Base-by-base conservation (phyloP, 1,140 invertebrate genomes). In the Neodiprion lecontei region DNA sequence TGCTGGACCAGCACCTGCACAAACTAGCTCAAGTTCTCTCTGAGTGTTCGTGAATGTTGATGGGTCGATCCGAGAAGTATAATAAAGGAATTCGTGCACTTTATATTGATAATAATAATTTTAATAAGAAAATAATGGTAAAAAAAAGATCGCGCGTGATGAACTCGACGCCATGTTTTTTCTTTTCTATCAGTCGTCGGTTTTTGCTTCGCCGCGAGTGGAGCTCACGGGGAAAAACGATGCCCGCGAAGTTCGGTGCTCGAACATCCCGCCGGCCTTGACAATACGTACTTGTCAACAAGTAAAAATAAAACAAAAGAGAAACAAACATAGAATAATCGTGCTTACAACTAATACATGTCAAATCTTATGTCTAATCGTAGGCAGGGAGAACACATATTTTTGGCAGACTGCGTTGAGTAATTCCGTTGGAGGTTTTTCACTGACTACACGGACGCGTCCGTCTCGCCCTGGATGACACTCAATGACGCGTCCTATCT, bases 191-290 rank as follows among this genome's bases (percentile, higher is more conserved):
- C 17, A 0, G 17, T 17, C 9, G 14, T 53, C 9, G 50, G 50
- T 53, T 1, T 9, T 53, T 14, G 50, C 50, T 53, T 53, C 50
- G 50, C 50, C 50, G 50, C 50, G 50, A 53, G 14, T 1, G 50
- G 50, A 1, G 10, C 50, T 53, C 50, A 53, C 50, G 50, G 50
- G 50, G 50, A 53, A 1, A 53, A 53, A 53, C 1, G 50, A 53
- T 53, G 50, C 50, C 50, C 50, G 50, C 11, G 47, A 72, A 72
- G 50, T 72, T 47, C 50, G 14, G 47, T 72, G 47, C 12, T 72
- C 69, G 75, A 79, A 79, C 78, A 79, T 79, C 68, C 70, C 76
- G 70, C 73, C 76, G 72, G 74, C 78, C 73, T 79, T 79, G 78
- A 71, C 73, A 79, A 74, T 12, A 14, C 65, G 28, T 67, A 67